Percentiles rank a stretch among this genome's conserved stretches.
These are phyloP conservation scores for Leptopilina boulardi DNA, from an alignment of 1,140 invertebrate genomes.

Conservation along the genomic window DNA sequence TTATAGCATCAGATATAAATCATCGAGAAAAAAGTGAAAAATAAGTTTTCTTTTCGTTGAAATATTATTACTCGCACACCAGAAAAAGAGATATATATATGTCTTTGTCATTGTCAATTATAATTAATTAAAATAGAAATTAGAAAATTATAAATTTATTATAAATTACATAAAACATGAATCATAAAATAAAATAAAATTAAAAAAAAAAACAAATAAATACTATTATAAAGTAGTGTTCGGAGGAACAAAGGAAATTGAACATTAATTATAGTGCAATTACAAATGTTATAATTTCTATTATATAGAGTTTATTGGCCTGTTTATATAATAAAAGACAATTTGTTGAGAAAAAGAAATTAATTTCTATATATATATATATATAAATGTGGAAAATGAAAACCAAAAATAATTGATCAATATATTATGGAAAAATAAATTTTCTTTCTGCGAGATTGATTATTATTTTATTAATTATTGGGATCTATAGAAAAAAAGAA, in stretches of 20 bases:
- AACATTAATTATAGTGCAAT: neutral
- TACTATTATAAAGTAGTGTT: too few relatives aligned
- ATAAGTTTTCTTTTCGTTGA: too few relatives aligned
- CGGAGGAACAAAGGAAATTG: too few relatives aligned
- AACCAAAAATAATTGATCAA: neutral
- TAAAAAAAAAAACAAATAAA: too few relatives aligned
- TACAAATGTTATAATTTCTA: neutral
- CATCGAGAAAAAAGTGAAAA: too few relatives aligned
- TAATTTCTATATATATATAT: neutral
- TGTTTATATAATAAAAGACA: neutral
- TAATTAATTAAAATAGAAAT: neutral
- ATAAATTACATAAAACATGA: neutral
- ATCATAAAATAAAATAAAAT: too few relatives aligned
- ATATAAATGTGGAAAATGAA: neutral
- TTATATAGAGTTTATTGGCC: neutral
- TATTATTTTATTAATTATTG: neutral
- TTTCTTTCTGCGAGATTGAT: neutral
- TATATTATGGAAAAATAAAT: neutral
- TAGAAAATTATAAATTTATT: too few relatives aligned
- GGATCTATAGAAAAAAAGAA: too few relatives aligned
- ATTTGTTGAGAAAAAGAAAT: neutral
- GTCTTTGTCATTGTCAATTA: conserved; percentile 1
- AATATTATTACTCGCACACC: too few relatives aligned
- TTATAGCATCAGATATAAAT: too few relatives aligned
- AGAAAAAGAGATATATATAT: neutral